Evolutionary conservation across 2,888 invertebrate species (phyloP).

Genomic region (Scrobipalpa costella): DNA sequence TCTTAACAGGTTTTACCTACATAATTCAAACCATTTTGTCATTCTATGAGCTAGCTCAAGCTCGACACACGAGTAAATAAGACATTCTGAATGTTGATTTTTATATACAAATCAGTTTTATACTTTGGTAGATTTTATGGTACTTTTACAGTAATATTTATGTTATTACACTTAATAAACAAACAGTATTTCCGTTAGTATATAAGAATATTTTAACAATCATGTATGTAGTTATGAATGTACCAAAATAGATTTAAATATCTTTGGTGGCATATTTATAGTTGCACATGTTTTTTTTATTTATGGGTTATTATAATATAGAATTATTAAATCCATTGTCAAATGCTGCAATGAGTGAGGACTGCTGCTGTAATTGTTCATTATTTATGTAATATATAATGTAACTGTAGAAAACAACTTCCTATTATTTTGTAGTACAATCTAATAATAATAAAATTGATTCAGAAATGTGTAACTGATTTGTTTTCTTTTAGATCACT

Average conservation of each 20-base stretch:
- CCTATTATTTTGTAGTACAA: constrained; percentile 82
- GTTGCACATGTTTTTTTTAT: constrained; percentile 32
- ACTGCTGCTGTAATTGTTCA: constrained; percentile 71
- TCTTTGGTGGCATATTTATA: constrained; percentile 18
- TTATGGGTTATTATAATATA: constrained; percentile 39
- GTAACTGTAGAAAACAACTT: constrained; percentile 79
- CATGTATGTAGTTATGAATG: constrained; percentile 35
- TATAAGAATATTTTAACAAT: constrained; percentile 41
- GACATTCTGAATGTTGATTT: constrained; percentile 57
- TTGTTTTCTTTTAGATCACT: constrained; percentile 9
- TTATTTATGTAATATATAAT: constrained; percentile 78
- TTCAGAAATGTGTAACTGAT: constrained; percentile 60
- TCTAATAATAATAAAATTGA: constrained; percentile 78
- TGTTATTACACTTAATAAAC: constrained; percentile 63
- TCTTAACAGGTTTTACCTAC: background rate
- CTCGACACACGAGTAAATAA: constrained; percentile 22
- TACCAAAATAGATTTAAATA: constrained; percentile 42
- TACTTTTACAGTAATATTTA: too few species aligned
- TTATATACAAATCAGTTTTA: constrained; percentile 35
- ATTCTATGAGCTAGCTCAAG: constrained; percentile 26
- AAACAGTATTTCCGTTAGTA: constrained; percentile 75
- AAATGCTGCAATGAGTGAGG: constrained; percentile 56
- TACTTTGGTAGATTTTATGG: constrained; percentile 54
- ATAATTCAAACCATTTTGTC: background rate
- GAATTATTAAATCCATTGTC: constrained; percentile 52